These are phyloP conservation scores for Arbacia lixula DNA, from an alignment of 53 echinoderm and acorn worm genomes.

Conservation along the genomic window DNA sequence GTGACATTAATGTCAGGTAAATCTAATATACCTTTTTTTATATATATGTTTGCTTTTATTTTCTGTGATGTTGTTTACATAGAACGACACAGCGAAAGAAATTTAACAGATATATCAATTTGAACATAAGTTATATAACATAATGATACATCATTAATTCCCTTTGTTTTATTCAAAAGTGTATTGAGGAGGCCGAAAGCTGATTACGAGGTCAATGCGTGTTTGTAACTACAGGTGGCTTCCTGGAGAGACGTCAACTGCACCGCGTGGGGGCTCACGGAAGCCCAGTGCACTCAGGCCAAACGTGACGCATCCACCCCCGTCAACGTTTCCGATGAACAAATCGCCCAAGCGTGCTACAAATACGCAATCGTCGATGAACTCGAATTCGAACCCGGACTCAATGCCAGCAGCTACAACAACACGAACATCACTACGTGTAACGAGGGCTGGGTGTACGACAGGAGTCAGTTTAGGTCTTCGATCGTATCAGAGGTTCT, in stretches of 20 bases:
- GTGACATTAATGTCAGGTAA: too few species aligned
- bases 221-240: conserved; percentile 11
- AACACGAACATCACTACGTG: background rate
- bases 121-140: too few species aligned
- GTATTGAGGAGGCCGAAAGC: too few species aligned
- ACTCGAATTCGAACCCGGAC: conserved; percentile 20
- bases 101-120: too few species aligned
- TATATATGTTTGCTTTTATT: conserved; percentile 74
- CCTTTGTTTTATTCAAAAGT: too few species aligned
- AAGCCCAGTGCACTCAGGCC: conserved; percentile 13
- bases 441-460: conserved; percentile 43
- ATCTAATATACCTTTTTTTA: too few species aligned
- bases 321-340: conserved; percentile 2
- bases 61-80: conserved; percentile 40
- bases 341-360: background rate
- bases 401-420: conserved; percentile 17
- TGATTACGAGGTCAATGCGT: too few species aligned
- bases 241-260: conserved; percentile 22
- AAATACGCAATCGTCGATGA: conserved; percentile 24
- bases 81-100: too few species aligned
- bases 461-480: background rate
- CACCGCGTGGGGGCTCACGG: conserved; percentile 21
- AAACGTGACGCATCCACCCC: conserved; percentile 15
- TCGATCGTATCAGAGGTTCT: conserved; percentile 32
- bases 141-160: too few species aligned